Percentiles rank a stretch among this genome's conserved stretches.
These are phyloP conservation scores for Riptortus pedestris DNA, from an alignment of 1,140 invertebrate species.

Conservation along the genomic window DNA sequence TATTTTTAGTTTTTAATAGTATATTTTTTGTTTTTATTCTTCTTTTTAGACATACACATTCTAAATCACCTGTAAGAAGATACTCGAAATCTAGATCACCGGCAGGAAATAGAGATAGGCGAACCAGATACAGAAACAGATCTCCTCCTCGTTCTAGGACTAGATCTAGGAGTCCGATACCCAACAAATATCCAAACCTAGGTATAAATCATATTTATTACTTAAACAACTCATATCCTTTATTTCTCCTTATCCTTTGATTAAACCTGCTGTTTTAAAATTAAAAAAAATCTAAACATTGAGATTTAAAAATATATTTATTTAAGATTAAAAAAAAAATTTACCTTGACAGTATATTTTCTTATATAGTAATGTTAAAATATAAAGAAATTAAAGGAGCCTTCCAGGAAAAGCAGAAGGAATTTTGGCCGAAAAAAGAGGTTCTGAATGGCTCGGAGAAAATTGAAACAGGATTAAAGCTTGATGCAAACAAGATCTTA, in stretches of 20 bases:
- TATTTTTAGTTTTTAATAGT: neutral
- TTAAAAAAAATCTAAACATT: too few species aligned
- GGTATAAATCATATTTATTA: neutral
- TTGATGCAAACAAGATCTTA: too few species aligned
- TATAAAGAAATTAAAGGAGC: too few species aligned
- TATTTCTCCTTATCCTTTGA: neutral
- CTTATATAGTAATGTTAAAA: too few species aligned
- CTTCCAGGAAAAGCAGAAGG: too few species aligned
- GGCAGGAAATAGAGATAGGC: slow-evolving; percentile 32
- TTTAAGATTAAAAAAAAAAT: too few species aligned
- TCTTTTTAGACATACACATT: slow-evolving; percentile 23
- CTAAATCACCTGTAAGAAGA: slow-evolving; percentile 32
- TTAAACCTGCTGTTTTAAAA: neutral
- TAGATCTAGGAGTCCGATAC: slow-evolving; percentile 15
- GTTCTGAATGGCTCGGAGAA: too few species aligned
- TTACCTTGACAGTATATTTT: too few species aligned
- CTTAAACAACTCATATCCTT: neutral
- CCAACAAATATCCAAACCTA: neutral
- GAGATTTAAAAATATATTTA: too few species aligned
- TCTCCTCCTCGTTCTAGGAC: slow-evolving; percentile 37
- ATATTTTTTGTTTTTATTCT: neutral
- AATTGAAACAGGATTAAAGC: too few species aligned
- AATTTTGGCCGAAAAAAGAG: too few species aligned
- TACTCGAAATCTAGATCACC: slow-evolving; percentile 34
- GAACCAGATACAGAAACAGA: slow-evolving; percentile 42